phyloP scores from a whole-genome alignment of 2,113 vertebrate genomes.

The Clarias magur region DNA sequence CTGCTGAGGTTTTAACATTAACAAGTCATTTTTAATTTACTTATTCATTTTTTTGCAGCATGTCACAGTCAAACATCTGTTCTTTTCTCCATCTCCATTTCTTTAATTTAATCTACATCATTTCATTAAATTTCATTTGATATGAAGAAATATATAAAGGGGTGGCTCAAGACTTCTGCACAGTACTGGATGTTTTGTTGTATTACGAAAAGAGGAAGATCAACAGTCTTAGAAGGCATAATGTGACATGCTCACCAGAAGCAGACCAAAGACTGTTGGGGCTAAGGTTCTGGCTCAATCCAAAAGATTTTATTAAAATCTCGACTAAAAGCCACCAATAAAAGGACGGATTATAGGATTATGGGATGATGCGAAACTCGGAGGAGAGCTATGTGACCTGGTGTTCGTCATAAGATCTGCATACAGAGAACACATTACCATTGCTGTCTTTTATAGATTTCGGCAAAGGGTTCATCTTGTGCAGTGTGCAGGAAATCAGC shows the following conservation, averaged over 20 bases:
- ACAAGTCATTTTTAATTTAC: no score
- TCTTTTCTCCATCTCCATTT: no score
- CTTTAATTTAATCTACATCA: no score
- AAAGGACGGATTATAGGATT: neutral
- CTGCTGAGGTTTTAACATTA: no score
- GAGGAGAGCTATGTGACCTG: neutral
- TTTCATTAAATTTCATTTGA: no score
- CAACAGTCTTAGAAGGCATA: neutral
- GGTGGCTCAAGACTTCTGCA: no score
- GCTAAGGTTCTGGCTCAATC: neutral
- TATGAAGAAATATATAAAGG: no score
- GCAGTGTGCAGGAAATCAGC: neutral
- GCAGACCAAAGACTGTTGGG: neutral
- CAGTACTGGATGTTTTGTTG: no score
- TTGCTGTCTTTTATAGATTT: neutral
- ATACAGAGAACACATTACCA: neutral
- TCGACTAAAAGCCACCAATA: neutral
- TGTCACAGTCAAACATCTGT: no score
- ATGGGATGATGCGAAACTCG: neutral
- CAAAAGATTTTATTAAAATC: neutral
- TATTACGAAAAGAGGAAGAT: neutral
- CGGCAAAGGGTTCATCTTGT: neutral
- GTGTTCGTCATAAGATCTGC: neutral
- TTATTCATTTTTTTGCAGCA: no score
- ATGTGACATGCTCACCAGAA: neutral